Evolutionary conservation across 2,113 vertebrate genomes (phyloP), one percentile per base, ranked within the genome.

Genomic region (Pitta sordida): DNA sequence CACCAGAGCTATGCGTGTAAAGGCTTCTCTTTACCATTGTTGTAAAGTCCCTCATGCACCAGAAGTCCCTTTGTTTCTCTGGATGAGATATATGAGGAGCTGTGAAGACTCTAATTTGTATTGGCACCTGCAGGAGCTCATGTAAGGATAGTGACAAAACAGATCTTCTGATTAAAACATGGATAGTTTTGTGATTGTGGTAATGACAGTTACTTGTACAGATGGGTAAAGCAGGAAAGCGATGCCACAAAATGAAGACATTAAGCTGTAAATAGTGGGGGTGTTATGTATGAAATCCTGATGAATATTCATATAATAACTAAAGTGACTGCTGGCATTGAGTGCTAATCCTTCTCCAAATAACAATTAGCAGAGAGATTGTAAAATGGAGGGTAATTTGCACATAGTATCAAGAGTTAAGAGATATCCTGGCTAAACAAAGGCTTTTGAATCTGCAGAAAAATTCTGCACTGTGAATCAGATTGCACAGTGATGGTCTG

Each of bases 271-370:
- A 95, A 89, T 73, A 86, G 44, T 15, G 64, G 95, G 36, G 32
- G 37, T 44, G 27, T 52, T 78, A 56, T 68, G 71, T 94, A 75
- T 55, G 49, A 93, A 85, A 82, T 55, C n/a, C 64, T 83, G 52
- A 90, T 97, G 95, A 94, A 95, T 97, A 96, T 95, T 92, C 91
- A 95, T 93, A 41, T 41, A 65, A 69, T 27, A 87, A 58, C 81
- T 87, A 52, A 85, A 93, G 80, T 7, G 24, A 85, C 90, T 94
- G 59, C 92, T 87, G 90, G 39, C 55, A 51, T 37, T 6, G 24
- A 85, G 86, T 24, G 20, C 24, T 86, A 91, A 91, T 88, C 69
- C 63, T 84, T 73, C 79, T 55, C 67, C 91, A 97, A 96, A 91
- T 90, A 91, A 77, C 91, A 95, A 67, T 95, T 94, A 96, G 64